Conservation (phyloP, 2,797 vertebrate genomes). For the Coregonus suidteri region DNA sequence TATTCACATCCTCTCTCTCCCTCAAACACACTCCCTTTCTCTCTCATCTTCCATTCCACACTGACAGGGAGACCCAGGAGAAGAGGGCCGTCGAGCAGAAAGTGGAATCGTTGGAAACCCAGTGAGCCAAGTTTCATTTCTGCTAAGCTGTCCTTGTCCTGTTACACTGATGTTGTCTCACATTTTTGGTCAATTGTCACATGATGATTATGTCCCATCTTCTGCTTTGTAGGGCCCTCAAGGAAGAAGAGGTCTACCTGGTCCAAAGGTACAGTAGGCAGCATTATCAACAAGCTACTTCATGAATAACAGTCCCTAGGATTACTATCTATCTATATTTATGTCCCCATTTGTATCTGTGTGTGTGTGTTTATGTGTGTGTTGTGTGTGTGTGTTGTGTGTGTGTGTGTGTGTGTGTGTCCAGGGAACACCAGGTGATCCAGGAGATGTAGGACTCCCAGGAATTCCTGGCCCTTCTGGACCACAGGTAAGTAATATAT, state of each 20-base stretch:
- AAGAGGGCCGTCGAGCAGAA: slow-evolving; percentile 64
- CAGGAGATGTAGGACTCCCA: slow-evolving; percentile 47
- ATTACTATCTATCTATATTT: neutral
- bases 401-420: too few species aligned
- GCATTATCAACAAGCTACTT: neutral
- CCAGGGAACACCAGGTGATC: slow-evolving; percentile 51
- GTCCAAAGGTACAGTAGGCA: slow-evolving; percentile 69
- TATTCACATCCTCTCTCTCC: neutral
- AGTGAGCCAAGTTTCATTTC: slow-evolving; percentile 55
- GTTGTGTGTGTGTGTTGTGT: too few species aligned
- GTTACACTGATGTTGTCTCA: neutral
- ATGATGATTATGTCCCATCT: neutral
- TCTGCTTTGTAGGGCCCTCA: slow-evolving; percentile 69
- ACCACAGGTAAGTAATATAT: slow-evolving; percentile 69
- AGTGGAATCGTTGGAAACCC: slow-evolving; percentile 55
- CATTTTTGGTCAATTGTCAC: neutral
- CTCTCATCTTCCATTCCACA: slow-evolving; percentile 22
- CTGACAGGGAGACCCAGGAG: slow-evolving; percentile 76
- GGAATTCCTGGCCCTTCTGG: slow-evolving; percentile 77
- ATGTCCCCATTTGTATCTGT: neutral
- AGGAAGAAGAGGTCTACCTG: slow-evolving; percentile 76
- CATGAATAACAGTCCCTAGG: neutral
- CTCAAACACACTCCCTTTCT: neutral
- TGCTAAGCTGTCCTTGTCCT: neutral
- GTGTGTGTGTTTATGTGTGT: too few species aligned